phyloP scores from a whole-genome alignment of 2,888 invertebrate genomes.

The Vesta saturnalis region DNA sequence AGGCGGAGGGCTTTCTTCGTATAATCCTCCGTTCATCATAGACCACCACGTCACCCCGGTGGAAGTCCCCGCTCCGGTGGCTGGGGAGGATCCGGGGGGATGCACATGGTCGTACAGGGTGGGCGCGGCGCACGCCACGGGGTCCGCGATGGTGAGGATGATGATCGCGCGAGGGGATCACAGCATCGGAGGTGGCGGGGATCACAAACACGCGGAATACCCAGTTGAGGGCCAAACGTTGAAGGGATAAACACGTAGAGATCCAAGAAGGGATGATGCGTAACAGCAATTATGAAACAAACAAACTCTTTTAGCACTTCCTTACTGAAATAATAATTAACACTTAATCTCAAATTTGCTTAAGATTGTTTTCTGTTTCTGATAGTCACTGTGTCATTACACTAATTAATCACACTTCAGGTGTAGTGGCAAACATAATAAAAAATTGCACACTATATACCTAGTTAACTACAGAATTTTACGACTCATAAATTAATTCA shows the following conservation, averaged over 20 bases:
- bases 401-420: constrained; percentile 46
- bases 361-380: constrained; percentile 17
- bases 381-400: constrained; percentile 43
- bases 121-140: constrained; percentile 81
- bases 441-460: constrained; percentile 36
- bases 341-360: background rate
- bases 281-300: constrained; percentile 39
- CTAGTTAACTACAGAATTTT: constrained; percentile 51
- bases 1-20: constrained; percentile 75
- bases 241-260: constrained; percentile 46
- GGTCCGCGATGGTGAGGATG: constrained; percentile 75
- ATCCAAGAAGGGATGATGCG: constrained; percentile 32
- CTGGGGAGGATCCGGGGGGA: constrained; percentile 76
- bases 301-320: constrained; percentile 28
- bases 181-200: constrained; percentile 52
- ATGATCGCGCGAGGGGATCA: constrained; percentile 60
- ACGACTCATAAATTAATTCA: constrained; percentile 58
- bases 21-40: constrained; percentile 85
- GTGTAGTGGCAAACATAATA: constrained; percentile 50
- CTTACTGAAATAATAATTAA: constrained; percentile 9
- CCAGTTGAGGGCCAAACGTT: constrained; percentile 46
- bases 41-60: constrained; percentile 87
- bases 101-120: constrained; percentile 86
- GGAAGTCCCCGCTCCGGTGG: constrained; percentile 85
- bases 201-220: constrained; percentile 33